A percentile compares a stretch with the other conserved stretches of the same genome.
These are phyloP conservation scores for Notarius quadriscutis DNA, from an alignment of 2,113 vertebrate species.

Conservation along the genomic window DNA sequence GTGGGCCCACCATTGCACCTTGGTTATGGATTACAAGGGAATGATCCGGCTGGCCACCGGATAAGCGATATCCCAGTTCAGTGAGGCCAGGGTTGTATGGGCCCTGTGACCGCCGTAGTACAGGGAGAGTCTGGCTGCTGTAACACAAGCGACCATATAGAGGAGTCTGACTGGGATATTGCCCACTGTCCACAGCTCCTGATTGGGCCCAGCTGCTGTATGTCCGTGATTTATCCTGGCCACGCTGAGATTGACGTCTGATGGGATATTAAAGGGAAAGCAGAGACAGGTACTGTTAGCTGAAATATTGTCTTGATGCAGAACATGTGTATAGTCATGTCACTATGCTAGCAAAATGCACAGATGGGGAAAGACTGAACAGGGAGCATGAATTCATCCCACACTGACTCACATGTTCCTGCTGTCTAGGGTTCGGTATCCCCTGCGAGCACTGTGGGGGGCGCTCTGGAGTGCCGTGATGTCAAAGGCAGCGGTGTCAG, in stretches of 20 bases:
- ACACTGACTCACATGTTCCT: constrained; percentile 70
- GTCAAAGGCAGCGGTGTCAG: constrained; percentile 91
- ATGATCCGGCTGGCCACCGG: constrained; percentile 67
- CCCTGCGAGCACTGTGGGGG: constrained; percentile 68
- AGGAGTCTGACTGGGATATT: constrained; percentile 64
- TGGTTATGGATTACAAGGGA: constrained; percentile 76
- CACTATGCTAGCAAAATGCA: background rate
- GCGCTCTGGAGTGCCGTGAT: constrained; percentile 85
- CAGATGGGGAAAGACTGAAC: background rate
- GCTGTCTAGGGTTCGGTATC: constrained; percentile 77
- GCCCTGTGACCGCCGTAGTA: constrained; percentile 70
- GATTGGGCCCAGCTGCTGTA: constrained; percentile 75
- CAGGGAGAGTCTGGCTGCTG: constrained; percentile 76
- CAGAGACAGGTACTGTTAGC: background rate
- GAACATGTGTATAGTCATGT: background rate
- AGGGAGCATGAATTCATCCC: background rate
- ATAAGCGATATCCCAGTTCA: constrained; percentile 67
- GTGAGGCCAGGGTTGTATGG: constrained; percentile 68
- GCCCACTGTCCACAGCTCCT: constrained; percentile 45
- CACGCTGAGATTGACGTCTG: constrained; percentile 72
- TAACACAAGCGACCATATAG: constrained; percentile 74
- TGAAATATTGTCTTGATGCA: background rate
- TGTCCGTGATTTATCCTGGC: constrained; percentile 66
- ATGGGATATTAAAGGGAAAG: background rate
- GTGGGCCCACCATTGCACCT: constrained; percentile 63